Evolutionary conservation across 2,797 vertebrate species (phyloP).

Genomic region (Diplodus puntazzo): DNA sequence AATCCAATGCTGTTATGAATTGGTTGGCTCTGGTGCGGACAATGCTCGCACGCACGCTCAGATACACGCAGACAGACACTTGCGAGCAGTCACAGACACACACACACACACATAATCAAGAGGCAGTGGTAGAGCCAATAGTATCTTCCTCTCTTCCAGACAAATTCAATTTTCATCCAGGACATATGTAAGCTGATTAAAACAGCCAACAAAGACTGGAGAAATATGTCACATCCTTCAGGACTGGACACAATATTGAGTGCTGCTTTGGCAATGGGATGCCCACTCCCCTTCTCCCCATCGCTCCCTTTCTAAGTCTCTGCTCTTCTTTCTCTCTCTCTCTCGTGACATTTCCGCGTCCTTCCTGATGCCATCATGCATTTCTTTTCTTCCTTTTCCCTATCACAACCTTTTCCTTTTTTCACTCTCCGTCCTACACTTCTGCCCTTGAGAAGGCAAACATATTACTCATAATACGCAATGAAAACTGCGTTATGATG

Average conservation of each 20-base stretch:
- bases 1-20: slow-evolving; percentile 78
- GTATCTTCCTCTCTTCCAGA: slow-evolving; percentile 75
- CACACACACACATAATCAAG: slow-evolving; percentile 55
- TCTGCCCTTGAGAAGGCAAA: slow-evolving; percentile 45
- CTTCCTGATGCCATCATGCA: slow-evolving; percentile 61
- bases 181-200: slow-evolving; percentile 78
- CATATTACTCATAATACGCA: slow-evolving; percentile 30
- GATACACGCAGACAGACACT: slow-evolving; percentile 40
- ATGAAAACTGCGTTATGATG: slow-evolving; percentile 32
- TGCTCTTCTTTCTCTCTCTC: slow-evolving; percentile 29
- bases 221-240: slow-evolving; percentile 81
- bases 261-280: slow-evolving; percentile 60
- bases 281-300: slow-evolving; percentile 41
- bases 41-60: slow-evolving; percentile 41
- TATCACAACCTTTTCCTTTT: slow-evolving; percentile 34
- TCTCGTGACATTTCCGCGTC: slow-evolving; percentile 77
- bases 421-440: slow-evolving; percentile 14
- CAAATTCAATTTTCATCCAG: slow-evolving; percentile 76
- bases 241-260: slow-evolving; percentile 77
- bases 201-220: slow-evolving; percentile 72
- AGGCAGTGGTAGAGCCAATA: slow-evolving; percentile 65
- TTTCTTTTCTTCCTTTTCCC: slow-evolving; percentile 40
- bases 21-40: slow-evolving; percentile 66
- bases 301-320: slow-evolving; percentile 37
- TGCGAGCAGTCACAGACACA: slow-evolving; percentile 10